Evolutionary conservation across 2,888 invertebrate genomes (phyloP), one percentile per base, ranked within the genome.

Genomic region (Microchrysa polita): DNA sequence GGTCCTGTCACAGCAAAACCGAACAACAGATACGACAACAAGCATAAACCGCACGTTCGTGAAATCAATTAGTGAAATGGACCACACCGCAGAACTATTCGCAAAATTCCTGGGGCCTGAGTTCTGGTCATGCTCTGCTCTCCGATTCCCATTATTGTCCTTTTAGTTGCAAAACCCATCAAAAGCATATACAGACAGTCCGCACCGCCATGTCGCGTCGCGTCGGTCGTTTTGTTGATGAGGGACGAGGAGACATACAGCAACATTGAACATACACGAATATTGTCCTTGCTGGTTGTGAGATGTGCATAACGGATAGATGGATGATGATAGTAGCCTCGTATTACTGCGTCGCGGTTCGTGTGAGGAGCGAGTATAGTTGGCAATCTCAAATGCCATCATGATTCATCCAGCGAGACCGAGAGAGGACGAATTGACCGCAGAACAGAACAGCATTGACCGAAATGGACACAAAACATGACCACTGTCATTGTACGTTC

Each of bases 61-160:
- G 69, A 55, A 69, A 69, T 69, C 69, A 69, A 69, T 69, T 69
- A 69, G 69, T 69, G 69, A 69, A 69, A 69, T 69, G 69, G 69
- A 69, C 23, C 55, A 40, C 55, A 55, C 69, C 69, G 55, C 69
- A 69, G 57, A 69, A 57, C 69, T 69, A 57, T 69, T 69, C 69
- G 69, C 18, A 69, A 34, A 69, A n/a, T n/a, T 57, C 57, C 59
- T 27, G 27, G 27, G 27, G 9, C 10, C 23, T 23, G 52, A 27
- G n/a, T 18, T 22, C 55, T 69, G 34, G 57, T 57, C 69, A 20
- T 67, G 65, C 22, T n/a, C 34, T 48, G 23, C 48, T 20, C 65
- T 67, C 20, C 53, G 52, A 52, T 53, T n/a, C 14, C 34, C 69
- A 55, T 69, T 69, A 55, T 57, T 48, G 69, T 69, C 69, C 69